Percentiles rank a stretch among this genome's conserved stretches.
phyloP scores from a whole-genome alignment of 1,140 invertebrate genomes.

The Trachelipus rathkii region DNA sequence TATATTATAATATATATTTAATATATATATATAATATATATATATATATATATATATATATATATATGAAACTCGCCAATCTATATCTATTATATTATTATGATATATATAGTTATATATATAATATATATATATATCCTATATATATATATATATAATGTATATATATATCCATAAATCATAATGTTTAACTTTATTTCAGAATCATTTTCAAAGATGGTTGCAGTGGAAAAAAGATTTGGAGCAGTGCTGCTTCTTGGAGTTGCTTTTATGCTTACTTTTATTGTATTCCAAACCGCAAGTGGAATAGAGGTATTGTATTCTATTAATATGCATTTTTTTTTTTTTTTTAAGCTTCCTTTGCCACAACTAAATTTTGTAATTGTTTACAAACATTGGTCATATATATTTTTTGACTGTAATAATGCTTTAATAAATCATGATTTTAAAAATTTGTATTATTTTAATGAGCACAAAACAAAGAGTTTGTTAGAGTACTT shows the following conservation, averaged over 20 bases:
- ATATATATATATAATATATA: too few species aligned
- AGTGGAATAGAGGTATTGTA: slow-evolving; percentile 53
- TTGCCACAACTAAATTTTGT: background rate
- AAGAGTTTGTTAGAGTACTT: background rate
- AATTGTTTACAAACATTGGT: too few species aligned
- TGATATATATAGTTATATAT: too few species aligned
- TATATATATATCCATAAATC: too few species aligned
- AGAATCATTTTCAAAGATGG: background rate
- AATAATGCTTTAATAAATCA: background rate
- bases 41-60: too few species aligned
- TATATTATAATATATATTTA: too few species aligned
- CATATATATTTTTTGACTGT: background rate
- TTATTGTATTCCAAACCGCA: slow-evolving; percentile 56
- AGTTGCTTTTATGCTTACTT: slow-evolving; percentile 55
- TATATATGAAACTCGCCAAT: too few species aligned
- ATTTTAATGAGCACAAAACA: background rate
- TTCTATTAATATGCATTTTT: background rate
- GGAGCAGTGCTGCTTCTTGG: slow-evolving; percentile 54
- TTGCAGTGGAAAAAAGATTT: background rate
- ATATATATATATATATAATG: too few species aligned
- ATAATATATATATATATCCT: too few species aligned
- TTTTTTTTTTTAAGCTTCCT: background rate
- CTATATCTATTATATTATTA: too few species aligned
- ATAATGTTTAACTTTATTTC: too few species aligned
- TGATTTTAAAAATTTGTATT: background rate